Percentiles rank a stretch among this genome's conserved stretches.
Conservation (phyloP, 2,888 invertebrate genomes). For the Noctua fimbriata region DNA sequence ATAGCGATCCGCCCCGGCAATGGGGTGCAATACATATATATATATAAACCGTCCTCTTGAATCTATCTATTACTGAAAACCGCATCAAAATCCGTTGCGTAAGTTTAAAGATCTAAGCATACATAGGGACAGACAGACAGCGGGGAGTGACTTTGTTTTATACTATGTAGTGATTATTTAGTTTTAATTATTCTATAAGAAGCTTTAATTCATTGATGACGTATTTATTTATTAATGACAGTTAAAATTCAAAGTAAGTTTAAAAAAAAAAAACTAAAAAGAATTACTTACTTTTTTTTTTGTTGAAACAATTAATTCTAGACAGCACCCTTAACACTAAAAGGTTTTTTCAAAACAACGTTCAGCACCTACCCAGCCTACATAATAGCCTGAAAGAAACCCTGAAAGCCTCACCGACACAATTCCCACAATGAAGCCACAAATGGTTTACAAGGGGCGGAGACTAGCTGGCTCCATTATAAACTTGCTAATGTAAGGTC, state of each 20-base stretch:
- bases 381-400: constrained; percentile 38
- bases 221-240: neutral
- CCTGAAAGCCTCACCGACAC: constrained; percentile 42
- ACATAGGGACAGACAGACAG: too few relatives aligned
- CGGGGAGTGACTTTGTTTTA: too few relatives aligned
- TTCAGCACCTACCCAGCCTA: constrained; percentile 7
- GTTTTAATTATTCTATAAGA: too few relatives aligned
- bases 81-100: too few relatives aligned
- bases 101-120: too few relatives aligned
- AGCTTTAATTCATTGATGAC: too few relatives aligned
- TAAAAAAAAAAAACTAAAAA: neutral
- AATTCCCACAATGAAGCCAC: constrained; percentile 28
- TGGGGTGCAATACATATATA: too few relatives aligned
- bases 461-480: constrained; percentile 54
- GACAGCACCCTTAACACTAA: neutral
- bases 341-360: constrained; percentile 18
- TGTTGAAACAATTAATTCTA: neutral
- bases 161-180: too few relatives aligned
- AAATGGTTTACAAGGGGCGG: constrained; percentile 56
- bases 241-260: too few relatives aligned
- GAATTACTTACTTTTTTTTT: neutral
- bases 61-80: too few relatives aligned
- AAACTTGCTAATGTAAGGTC: constrained; percentile 59
- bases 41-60: too few relatives aligned
- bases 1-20: too few relatives aligned